Base-by-base conservation (phyloP, 2,797 vertebrate genomes). In the Fratercula arctica region DNA sequence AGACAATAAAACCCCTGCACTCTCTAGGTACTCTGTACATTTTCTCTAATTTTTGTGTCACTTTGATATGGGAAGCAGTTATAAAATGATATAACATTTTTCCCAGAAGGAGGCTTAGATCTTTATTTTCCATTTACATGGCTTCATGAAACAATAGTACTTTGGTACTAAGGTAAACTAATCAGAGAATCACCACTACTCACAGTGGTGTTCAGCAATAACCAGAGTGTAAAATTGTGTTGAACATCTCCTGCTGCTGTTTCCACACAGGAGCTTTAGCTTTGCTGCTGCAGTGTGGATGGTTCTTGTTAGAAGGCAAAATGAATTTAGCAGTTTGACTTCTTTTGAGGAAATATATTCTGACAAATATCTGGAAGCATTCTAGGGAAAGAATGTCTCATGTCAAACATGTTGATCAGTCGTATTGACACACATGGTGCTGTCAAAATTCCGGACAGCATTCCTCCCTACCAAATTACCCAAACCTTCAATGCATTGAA, bases 321-420 rank as follows among this genome's bases (percentile, higher is more conserved):
- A 95, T 85, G 15, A 93, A 94, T 81, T 95, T 91, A 96, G 18
- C 48, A 90, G 72, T 94, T 93, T 91, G 90, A 97, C 76, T 98
- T 95, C 72, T 93, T 85, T 75, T 95, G 87, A 95, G 77, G 63
- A 93, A 97, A 96, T 83, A 14, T n/a, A 95, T 95, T 94, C 75
- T 96, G 96, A 96, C 79, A 95, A 79, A 97, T 93, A 60, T 59
- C 78, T 96, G 59, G 74, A 93, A 93, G 51, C 29, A 57, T 94
- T 95, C 81, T 93, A 82, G 33, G 50, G 33, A 93, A 97, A 85
- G 92, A 96, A 92, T 51, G 29, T 61, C 91, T 95, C 64, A 45
- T 76, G 82, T 96, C 95, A 97, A 93, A 96, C 61, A 82, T 13
- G 26, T 81, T 96, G 81, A 96, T 92, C 51, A 53, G 64, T 77